Percentiles rank a stretch among this genome's conserved stretches.
These are phyloP conservation scores for Idaea straminata DNA, from an alignment of 2,888 invertebrate genomes.

Conservation along the genomic window DNA sequence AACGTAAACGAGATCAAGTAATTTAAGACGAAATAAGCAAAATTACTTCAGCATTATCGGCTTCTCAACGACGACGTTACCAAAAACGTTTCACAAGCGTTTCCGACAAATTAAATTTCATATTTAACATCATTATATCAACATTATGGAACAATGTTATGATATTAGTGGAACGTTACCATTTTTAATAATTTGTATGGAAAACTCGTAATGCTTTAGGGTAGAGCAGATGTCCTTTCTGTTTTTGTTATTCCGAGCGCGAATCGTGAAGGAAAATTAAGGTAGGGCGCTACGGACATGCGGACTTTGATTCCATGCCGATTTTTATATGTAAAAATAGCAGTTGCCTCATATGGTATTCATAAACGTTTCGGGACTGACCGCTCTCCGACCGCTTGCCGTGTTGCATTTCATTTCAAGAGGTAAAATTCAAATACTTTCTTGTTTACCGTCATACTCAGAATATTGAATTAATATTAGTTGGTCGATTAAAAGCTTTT, in stretches of 20 bases:
- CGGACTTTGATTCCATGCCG: slow-evolving; percentile 69
- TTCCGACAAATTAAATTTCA: slow-evolving; percentile 51
- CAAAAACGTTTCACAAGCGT: slow-evolving; percentile 53
- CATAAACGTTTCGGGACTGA: slow-evolving; percentile 55
- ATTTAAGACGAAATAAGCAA: slow-evolving; percentile 75
- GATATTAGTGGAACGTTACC: slow-evolving; percentile 38
- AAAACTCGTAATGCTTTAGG: slow-evolving; percentile 49
- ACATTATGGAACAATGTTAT: slow-evolving; percentile 29
- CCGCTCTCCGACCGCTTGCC: slow-evolving; percentile 37
- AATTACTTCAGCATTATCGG: slow-evolving; percentile 69
- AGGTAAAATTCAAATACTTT: slow-evolving; percentile 11
- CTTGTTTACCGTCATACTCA: slow-evolving; percentile 4
- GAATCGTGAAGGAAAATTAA: slow-evolving; percentile 66
- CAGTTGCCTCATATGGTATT: slow-evolving; percentile 64
- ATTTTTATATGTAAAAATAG: slow-evolving; percentile 66
- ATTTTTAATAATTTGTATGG: slow-evolving; percentile 55
- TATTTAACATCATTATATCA: slow-evolving; percentile 45
- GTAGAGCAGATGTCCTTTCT: slow-evolving; percentile 55
- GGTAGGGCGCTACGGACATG: slow-evolving; percentile 67
- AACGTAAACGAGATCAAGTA: slow-evolving; percentile 75
- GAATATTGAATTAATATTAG: neutral
- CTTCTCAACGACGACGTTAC: slow-evolving; percentile 57
- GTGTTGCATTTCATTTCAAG: slow-evolving; percentile 42
- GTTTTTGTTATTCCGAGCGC: slow-evolving; percentile 66
- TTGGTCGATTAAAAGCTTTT: slow-evolving; percentile 17